phyloP scores from a whole-genome alignment of 2,888 invertebrate genomes.

The Agrotis puta region DNA sequence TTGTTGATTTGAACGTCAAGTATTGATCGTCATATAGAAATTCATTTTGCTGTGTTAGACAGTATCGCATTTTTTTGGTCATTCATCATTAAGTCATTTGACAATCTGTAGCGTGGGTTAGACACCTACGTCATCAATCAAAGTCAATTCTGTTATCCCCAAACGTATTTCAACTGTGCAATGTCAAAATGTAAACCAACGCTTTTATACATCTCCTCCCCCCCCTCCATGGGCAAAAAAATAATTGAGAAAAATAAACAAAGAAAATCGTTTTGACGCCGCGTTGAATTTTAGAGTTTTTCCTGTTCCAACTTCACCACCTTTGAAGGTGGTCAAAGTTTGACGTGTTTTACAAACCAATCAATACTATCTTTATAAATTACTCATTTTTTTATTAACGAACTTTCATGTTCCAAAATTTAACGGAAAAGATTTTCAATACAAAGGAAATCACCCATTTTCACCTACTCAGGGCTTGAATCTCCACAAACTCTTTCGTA shows the following conservation, averaged over 20 bases:
- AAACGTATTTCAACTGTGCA: slow-evolving; percentile 31
- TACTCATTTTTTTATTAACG: neutral
- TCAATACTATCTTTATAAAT: neutral
- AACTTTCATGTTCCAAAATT: neutral
- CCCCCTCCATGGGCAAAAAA: too few species aligned
- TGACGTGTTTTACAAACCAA: neutral
- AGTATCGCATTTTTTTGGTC: slow-evolving; percentile 22
- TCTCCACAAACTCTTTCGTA: neutral
- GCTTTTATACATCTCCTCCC: slow-evolving; percentile 21
- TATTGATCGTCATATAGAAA: neutral
- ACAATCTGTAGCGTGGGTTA: slow-evolving; percentile 27
- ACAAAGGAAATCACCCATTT: neutral
- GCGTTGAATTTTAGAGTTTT: too few species aligned
- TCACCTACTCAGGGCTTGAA: too few species aligned
- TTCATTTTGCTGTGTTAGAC: neutral
- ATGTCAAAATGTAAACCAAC: slow-evolving; percentile 32
- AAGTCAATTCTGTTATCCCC: slow-evolving; percentile 35
- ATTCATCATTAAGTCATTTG: slow-evolving; percentile 34
- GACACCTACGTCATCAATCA: slow-evolving; percentile 42
- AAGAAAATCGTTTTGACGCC: too few species aligned
- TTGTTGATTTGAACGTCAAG: neutral
- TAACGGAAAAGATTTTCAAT: too few species aligned
- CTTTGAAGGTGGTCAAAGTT: neutral
- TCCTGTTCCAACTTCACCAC: neutral
- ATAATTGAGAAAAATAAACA: too few species aligned